A percentile compares a stretch with the other conserved stretches of the same genome.
phyloP scores from a whole-genome alignment of 1,140 invertebrate species.

The Anoplophora glabripennis region DNA sequence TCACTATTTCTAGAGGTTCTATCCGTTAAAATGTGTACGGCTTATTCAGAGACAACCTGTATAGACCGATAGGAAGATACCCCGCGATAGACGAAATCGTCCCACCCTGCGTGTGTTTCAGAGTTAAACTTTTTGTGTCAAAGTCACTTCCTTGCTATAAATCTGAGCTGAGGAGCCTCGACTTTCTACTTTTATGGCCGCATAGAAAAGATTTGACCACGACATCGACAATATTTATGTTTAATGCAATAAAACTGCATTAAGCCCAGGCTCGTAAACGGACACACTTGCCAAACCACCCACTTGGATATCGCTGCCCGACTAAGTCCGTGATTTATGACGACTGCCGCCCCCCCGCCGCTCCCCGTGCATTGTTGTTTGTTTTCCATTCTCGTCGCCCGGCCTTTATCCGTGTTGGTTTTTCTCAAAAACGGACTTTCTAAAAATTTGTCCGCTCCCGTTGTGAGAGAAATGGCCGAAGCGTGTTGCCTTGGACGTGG shows the following conservation, averaged over 20 bases:
- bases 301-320: conserved; percentile 8
- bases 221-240: conserved; percentile 22
- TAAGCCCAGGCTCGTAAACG: conserved; percentile 5
- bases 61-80: too few relatives aligned
- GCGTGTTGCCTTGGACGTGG: conserved; percentile 4
- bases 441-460: conserved; percentile 4
- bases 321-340: conserved; percentile 11
- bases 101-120: too few relatives aligned
- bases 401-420: conserved; percentile 9
- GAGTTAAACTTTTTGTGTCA: background rate
- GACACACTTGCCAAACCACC: conserved; percentile 17
- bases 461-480: background rate
- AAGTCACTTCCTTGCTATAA: background rate
- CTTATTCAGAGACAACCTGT: too few relatives aligned
- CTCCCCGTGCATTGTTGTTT: conserved; percentile 8
- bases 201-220: conserved; percentile 2
- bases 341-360: conserved; percentile 11
- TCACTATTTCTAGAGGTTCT: too few relatives aligned
- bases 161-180: background rate
- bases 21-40: too few relatives aligned
- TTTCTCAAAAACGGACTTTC: conserved; percentile 13
- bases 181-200: conserved; percentile 9
- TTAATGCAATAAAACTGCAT: conserved; percentile 13
- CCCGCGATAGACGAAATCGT: too few relatives aligned
- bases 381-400: background rate